Conservation (phyloP, 2,113 vertebrate genomes). For the Pedetes capensis region DNA sequence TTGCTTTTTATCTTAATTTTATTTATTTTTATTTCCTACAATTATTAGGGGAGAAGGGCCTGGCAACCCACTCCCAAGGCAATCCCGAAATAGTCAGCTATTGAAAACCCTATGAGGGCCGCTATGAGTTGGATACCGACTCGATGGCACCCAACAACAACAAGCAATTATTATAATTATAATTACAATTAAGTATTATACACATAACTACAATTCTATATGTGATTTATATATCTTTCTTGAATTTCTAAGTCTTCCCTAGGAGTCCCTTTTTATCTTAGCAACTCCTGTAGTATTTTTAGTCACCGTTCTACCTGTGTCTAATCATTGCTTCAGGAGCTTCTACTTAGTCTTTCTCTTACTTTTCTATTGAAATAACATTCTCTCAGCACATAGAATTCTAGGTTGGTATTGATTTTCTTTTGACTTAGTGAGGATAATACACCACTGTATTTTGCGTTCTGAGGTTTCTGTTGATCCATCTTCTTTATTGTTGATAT, state of each 20-base stretch:
- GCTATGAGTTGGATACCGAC: too few species aligned
- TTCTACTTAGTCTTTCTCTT: neutral
- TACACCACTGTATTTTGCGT: neutral
- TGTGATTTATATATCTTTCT: too few species aligned
- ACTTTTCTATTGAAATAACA: neutral
- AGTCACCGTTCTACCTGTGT: neutral
- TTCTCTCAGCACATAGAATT: neutral
- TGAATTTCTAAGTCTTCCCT: neutral
- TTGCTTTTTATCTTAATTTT: neutral
- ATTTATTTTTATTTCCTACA: neutral
- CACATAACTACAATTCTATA: neutral
- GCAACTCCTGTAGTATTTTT: neutral
- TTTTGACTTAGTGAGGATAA: neutral
- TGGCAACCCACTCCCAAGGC: too few species aligned
- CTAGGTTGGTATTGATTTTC: neutral
- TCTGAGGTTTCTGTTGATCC: neutral
- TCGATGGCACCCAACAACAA: too few species aligned
- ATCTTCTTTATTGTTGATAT: neutral
- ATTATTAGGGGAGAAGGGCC: too few species aligned
- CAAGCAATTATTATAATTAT: neutral
- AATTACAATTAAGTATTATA: too few species aligned
- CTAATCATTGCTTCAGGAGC: too few species aligned
- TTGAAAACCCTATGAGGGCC: too few species aligned
- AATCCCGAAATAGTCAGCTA: too few species aligned
- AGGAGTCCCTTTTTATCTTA: neutral